Percentiles rank a stretch among this genome's conserved stretches.
phyloP scores from a whole-genome alignment of 2,888 invertebrate species.

The Epicampocera succincta region DNA sequence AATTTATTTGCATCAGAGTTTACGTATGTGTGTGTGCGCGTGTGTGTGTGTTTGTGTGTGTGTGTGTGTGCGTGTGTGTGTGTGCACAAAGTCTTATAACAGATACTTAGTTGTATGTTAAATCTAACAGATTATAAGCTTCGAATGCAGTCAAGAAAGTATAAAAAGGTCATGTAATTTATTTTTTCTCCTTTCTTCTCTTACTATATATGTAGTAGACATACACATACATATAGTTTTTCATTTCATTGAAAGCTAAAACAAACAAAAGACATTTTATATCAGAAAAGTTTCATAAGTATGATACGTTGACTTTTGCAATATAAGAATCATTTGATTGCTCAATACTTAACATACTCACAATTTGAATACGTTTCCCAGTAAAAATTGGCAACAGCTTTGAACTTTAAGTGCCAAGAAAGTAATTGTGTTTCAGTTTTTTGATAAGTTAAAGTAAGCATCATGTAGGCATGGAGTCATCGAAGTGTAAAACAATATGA shows the following conservation, averaged over 20 bases:
- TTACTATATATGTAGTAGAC: neutral
- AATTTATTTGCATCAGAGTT: conserved; percentile 61
- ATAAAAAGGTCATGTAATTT: conserved; percentile 65
- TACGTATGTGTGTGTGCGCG: too few species aligned
- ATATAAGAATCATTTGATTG: conserved; percentile 43
- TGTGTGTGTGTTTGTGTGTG: too few species aligned
- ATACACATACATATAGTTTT: too few species aligned
- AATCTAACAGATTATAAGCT: conserved; percentile 64
- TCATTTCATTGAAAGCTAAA: conserved; percentile 37
- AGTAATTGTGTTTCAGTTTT: conserved; percentile 11
- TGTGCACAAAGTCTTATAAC: conserved; percentile 13
- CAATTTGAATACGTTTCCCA: conserved; percentile 40
- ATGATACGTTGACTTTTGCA: conserved; percentile 37
- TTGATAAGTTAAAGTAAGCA: neutral
- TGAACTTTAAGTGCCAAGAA: conserved; percentile 15
- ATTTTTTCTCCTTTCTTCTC: conserved; percentile 26
- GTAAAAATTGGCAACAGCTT: conserved; percentile 28
- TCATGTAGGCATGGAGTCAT: neutral
- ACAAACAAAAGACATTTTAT: conserved; percentile 58
- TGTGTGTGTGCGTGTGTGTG: conserved; percentile 19
- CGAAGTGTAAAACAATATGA: too few species aligned
- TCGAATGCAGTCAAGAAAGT: conserved; percentile 62
- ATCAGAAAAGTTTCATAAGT: conserved; percentile 18
- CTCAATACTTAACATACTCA: conserved; percentile 28
- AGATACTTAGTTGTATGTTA: conserved; percentile 44